Evolutionary conservation across 2,797 vertebrate genomes (phyloP).

Genomic region (Pelochelys cantorii): DNA sequence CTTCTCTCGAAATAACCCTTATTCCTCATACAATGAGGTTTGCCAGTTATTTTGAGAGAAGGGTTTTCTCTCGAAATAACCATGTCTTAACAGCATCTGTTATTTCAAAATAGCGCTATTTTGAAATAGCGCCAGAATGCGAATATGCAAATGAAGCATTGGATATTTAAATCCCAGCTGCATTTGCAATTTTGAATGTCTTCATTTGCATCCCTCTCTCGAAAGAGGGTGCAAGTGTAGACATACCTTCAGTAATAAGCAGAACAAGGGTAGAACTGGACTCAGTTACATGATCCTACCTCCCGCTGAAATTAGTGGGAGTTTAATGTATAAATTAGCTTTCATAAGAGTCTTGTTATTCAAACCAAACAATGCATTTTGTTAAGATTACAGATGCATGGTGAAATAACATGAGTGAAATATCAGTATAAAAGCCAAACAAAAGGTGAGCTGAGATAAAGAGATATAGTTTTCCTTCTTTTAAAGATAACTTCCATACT

Average conservation of each 20-base stretch:
- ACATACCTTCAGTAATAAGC: not conserved
- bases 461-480: not conserved
- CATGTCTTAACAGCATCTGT: too few species aligned
- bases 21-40: too few species aligned
- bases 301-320: not conserved
- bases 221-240: too few species aligned
- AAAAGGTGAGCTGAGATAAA: not conserved
- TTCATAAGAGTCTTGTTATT: not conserved
- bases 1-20: too few species aligned
- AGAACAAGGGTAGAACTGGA: not conserved
- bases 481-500: not conserved
- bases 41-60: too few species aligned
- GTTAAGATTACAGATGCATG: not conserved
- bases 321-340: not conserved
- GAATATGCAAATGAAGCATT: too few species aligned
- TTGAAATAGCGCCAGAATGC: too few species aligned
- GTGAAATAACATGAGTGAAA: not conserved
- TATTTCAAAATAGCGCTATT: too few species aligned
- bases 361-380: conserved; percentile 16
- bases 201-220: too few species aligned
- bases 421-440: not conserved
- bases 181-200: too few species aligned
- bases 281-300: not conserved
- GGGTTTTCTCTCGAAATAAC: too few species aligned
- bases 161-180: too few species aligned